These are phyloP conservation scores for Anableps anableps DNA, from an alignment of 2,797 vertebrate genomes.

Conservation along the genomic window DNA sequence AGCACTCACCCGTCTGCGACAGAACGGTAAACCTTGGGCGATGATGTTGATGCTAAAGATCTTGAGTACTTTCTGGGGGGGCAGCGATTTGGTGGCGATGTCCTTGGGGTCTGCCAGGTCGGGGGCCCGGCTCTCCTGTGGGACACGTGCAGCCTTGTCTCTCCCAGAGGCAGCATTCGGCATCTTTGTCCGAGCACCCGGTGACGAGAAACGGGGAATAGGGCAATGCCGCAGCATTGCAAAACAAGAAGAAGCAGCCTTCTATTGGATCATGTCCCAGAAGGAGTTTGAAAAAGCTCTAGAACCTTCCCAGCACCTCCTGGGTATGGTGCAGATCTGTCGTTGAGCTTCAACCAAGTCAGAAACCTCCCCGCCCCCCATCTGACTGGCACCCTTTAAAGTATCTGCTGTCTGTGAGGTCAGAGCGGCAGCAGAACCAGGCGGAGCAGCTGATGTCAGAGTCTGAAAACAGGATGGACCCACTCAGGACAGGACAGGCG, in stretches of 20 bases:
- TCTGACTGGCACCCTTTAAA: slow-evolving; percentile 91
- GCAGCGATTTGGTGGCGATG: slow-evolving; percentile 82
- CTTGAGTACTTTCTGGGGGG: slow-evolving; percentile 94
- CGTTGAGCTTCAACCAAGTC: slow-evolving; percentile 52
- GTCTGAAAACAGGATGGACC: slow-evolving; percentile 67
- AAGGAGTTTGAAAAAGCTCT: slow-evolving; percentile 42
- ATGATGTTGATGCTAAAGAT: slow-evolving; percentile 99
- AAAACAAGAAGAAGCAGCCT: slow-evolving; percentile 17
- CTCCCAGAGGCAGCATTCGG: slow-evolving; percentile 83
- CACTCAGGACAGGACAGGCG: slow-evolving; percentile 39
- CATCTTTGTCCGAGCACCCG: slow-evolving; percentile 84
- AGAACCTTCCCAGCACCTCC: slow-evolving; percentile 77
- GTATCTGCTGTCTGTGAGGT: slow-evolving; percentile 86
- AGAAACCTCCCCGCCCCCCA: slow-evolving; percentile 83
- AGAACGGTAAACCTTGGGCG: slow-evolving; percentile 95
- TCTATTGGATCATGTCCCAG: slow-evolving; percentile 77
- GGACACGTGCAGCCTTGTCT: slow-evolving; percentile 80
- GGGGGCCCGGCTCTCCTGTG: slow-evolving; percentile 84
- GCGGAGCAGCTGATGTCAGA: slow-evolving; percentile 85
- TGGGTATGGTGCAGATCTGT: slow-evolving; percentile 77
- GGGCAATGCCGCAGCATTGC: slow-evolving; percentile 87
- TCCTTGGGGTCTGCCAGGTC: slow-evolving; percentile 86
- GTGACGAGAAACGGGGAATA: slow-evolving; percentile 79
- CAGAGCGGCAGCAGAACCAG: slow-evolving; percentile 86
- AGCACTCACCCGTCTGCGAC: slow-evolving; percentile 94